Conservation (phyloP, 2,797 vertebrate genomes). For the Fratercula arctica region DNA sequence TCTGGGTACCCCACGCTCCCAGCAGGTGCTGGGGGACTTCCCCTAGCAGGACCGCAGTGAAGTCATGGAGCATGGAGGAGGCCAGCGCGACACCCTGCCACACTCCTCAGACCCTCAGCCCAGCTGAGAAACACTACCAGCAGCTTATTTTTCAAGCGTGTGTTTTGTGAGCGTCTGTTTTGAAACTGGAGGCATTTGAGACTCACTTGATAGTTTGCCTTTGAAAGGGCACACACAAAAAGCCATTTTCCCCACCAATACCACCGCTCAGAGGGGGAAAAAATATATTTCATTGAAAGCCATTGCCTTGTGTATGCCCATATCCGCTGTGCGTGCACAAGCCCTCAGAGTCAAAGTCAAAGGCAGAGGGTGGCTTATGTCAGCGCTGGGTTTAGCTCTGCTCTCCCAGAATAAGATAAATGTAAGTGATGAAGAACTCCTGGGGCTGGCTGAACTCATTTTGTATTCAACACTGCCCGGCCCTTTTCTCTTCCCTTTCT, state of each 20-base stretch:
- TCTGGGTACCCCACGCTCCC: not conserved
- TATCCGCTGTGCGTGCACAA: not conserved
- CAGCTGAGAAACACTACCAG: not conserved
- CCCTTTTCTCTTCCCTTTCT: slow-evolving; percentile 78
- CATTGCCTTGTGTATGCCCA: not conserved
- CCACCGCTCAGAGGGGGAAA: not conserved
- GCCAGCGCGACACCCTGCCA: not conserved
- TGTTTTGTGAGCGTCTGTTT: accelerated
- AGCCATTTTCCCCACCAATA: not conserved
- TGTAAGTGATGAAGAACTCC: slow-evolving; percentile 80
- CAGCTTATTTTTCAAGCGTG: accelerated
- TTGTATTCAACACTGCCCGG: slow-evolving; percentile 82
- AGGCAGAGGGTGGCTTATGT: slow-evolving; percentile 74
- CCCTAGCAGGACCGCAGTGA: not conserved
- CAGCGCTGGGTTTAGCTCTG: slow-evolving; percentile 63
- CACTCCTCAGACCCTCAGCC: not conserved
- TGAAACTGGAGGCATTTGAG: not conserved
- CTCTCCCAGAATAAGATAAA: slow-evolving; percentile 79
- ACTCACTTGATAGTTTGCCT: not conserved
- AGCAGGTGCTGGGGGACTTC: not conserved
- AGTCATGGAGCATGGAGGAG: not conserved
- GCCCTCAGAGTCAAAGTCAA: slow-evolving; percentile 74
- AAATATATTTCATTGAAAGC: slow-evolving; percentile 3
- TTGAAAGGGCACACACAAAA: not conserved
- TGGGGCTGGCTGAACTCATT: slow-evolving; percentile 84